Base-by-base conservation (phyloP, 1,140 invertebrate genomes). In the Pseudomyrmex flavicornis region DNA sequence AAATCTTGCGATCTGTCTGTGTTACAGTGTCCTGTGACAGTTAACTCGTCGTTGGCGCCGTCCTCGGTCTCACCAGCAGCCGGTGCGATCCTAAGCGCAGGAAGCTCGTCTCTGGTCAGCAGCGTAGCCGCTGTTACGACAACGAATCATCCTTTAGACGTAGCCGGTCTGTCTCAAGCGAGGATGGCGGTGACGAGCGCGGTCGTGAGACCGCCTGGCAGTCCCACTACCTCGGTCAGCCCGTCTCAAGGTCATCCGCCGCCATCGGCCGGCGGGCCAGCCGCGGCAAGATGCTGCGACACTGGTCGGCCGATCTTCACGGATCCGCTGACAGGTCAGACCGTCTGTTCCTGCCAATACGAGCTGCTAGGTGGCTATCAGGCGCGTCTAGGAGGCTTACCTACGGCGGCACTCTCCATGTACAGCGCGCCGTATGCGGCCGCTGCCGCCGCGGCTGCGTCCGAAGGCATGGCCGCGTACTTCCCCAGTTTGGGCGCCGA, bases 261-360 rank as follows among this genome's bases (percentile, higher is more conserved):
- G 92, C 96, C 93, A 52, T 94, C 95, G 52, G 93, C 94, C 12
- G 92, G 95, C n/a, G 93, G 95, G 22, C 94, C 95, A 8, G 92
- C 94, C 52, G 92, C 95, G 79, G 91, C 83, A 76, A 95, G 97
- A 87, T 99, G 98, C 95, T 99, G 98, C 94, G 98, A 99, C 95
- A 98, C 97, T 75, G 98, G 98, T 62, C 95, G 98, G 62, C 97
- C 98, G 8, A 96, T 99, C 89, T 98, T 98, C 94, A 98, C 98
- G 84, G 98, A 99, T 94, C 98, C 98, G 9, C 95, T 98, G 86
- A 98, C 97, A 59, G 98, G 98, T 20, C 98, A 98, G 94, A 98
- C 97, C 9, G 96, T 99, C 15, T 99, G 98, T 95, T 98, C 98
- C 80, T 98, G 98, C 95, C 98, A 99, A 94, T 97, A 97, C 94